Percentiles rank a stretch among this genome's conserved stretches.
Conservation (phyloP, 2,113 vertebrate species). For the Coreoperca whiteheadi region DNA sequence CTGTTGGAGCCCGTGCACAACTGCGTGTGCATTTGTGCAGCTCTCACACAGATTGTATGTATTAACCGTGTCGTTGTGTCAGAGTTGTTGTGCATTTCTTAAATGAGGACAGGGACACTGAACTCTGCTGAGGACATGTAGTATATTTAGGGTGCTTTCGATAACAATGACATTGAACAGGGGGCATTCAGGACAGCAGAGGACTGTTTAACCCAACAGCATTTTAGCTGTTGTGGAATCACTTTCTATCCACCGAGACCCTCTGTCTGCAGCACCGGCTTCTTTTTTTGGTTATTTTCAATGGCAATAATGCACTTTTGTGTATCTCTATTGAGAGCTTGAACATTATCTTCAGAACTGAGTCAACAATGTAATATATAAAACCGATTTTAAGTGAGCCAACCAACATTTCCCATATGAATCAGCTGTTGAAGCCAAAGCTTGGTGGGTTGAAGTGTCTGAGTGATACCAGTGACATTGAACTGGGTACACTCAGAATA, state of each 20-base stretch:
- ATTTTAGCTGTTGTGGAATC: conserved; percentile 2
- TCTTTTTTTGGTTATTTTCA: not conserved
- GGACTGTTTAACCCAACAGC: conserved; percentile 56
- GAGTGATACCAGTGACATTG: conserved; percentile 54
- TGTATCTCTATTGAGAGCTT: not conserved
- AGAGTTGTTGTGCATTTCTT: conserved; percentile 39
- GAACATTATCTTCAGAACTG: not conserved
- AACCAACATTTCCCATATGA: not conserved
- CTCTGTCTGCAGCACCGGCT: conserved; percentile 6
- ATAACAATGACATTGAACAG: conserved; percentile 49
- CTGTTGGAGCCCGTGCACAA: not conserved
- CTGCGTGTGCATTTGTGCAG: not conserved
- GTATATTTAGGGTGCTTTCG: conserved; percentile 42
- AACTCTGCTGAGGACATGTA: conserved; percentile 35
- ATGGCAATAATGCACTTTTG: not conserved
- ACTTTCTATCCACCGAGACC: not conserved
- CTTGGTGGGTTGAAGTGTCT: conserved; percentile 6
- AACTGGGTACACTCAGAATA: conserved; percentile 18
- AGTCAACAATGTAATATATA: conserved; percentile 9
- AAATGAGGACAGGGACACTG: conserved; percentile 46
- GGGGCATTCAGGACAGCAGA: conserved; percentile 21
- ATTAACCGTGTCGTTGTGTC: conserved; percentile 27
- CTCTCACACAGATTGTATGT: not conserved
- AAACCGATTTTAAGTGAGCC: not conserved
- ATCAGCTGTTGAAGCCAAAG: conserved; percentile 15